Evolutionary conservation across 2,113 vertebrate species (phyloP), one percentile per base, ranked within the genome.

Genomic region (Mustela lutreola): DNA sequence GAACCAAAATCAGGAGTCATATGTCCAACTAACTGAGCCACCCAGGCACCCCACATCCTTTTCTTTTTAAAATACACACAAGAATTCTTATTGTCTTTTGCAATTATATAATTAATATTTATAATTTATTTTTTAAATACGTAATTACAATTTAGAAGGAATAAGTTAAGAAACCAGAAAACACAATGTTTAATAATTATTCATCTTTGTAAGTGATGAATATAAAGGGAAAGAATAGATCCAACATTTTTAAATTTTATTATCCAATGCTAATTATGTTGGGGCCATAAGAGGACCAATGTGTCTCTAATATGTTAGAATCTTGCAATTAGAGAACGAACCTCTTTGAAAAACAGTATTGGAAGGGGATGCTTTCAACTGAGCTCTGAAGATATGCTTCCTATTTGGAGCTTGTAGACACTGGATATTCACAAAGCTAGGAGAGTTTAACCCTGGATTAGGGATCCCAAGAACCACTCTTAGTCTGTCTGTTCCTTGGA

Each of bases 111-210:
- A 71, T 79, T 48, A 31, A 56, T 62, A 62, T 58, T 97, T 80
- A 48, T 39, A 26, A 79, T 36, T 92, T 92, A 60, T 67, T 78
- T 78, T 82, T 50, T 94, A 96, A 36, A 18, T 58, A 16, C 28
- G 80, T 96, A 94, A 97, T 97, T 93, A 75, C 58, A 95, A 56
- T 97, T 95, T 86, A 96, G 19, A 89, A 36, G 63, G 22, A 75
- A 56, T 85, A 39, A 18, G 62, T 76, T 75, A 45, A 58, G 86
- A 22, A 82, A 39, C 45, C 36, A 96, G 78, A 50, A 95, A 48
- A 95, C 84, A 73, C 4, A 65, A 91, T 96, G 53, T 7, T 97
- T 90, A 85, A 1, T 8, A 96, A 16, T 79, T 87, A 73, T 65
- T 63, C 28, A 71, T 71, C 62, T 95, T 96, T 92, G 31, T 60